Evolutionary conservation across 2,797 vertebrate species (phyloP), one percentile per base, ranked within the genome.

Genomic region (Crypturellus tataupa): DNA sequence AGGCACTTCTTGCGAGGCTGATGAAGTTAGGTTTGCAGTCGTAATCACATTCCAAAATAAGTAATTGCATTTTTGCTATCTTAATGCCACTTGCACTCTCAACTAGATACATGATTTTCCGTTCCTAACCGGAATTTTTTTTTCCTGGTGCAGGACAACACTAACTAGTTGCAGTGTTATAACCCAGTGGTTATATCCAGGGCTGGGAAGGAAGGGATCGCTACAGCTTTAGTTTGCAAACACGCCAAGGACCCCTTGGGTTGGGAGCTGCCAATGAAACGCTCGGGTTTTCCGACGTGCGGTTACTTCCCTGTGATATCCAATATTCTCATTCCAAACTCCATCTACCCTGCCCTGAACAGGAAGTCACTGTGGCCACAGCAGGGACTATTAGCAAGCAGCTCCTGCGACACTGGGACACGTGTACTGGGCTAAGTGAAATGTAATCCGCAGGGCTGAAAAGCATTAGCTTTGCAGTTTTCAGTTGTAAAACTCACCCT

Each of bases 361-460:
- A 59, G 70, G 67, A 84, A 25, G 53, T 4, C 19, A 67, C 78
- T 77, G 80, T 39, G 78, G 75, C 59, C 60, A 68, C 5, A 35
- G 53, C 83, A 72, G 58, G 13, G 81, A 14, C 62, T 89, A 80
- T 80, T 23, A 2, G 65, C 67, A 69, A 33, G 68, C 9, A 56
- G 77, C 71, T 90, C 35, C 0, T 4, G 77, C n/a, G 40, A n/a
- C 44, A 8, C 18, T 1, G 19, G 33, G 37, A 89, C 62, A 56
- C 24, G n/a, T 2, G 46, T 56, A 83, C 39, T 1, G 55, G 55
- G 72, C 60, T 44, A 53, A 51, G 1, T 2, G 65, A 58, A 77
- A 69, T 0, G 1, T 0, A 0, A 10, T 0, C 6, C 18, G 5
- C 21, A 3, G 0, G 2, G 8, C 59, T 46, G 29, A 75, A 62